Conservation (phyloP, 2,888 invertebrate species). For the Stictocephala bisonia region DNA sequence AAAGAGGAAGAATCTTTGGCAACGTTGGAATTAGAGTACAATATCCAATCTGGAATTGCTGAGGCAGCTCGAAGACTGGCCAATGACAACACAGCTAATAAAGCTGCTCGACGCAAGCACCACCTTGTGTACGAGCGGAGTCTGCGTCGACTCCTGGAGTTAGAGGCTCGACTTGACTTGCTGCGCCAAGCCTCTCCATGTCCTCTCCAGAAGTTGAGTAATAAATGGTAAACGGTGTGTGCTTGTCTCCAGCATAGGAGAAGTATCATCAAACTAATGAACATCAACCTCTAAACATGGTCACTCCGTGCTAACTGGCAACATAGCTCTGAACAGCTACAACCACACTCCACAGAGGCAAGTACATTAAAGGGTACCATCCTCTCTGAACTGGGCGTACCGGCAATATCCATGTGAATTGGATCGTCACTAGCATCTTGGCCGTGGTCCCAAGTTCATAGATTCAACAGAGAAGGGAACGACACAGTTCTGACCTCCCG, state of each 20-base stretch:
- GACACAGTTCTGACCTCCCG: slow-evolving; percentile 69
- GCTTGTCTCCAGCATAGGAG: slow-evolving; percentile 36
- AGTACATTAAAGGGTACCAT: background rate
- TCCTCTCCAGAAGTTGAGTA: slow-evolving; percentile 65
- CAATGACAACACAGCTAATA: slow-evolving; percentile 75
- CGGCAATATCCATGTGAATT: background rate
- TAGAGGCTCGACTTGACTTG: slow-evolving; percentile 68
- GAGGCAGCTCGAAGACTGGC: slow-evolving; percentile 77
- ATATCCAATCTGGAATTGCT: slow-evolving; percentile 77
- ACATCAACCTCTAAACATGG: too few species aligned
- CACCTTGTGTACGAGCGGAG: slow-evolving; percentile 74
- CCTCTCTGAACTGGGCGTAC: background rate
- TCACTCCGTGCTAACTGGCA: slow-evolving; percentile 1
- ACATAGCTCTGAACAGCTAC: background rate
- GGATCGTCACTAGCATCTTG: background rate
- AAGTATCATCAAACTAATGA: slow-evolving; percentile 34
- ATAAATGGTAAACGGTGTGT: slow-evolving; percentile 53
- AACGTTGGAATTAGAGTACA: slow-evolving; percentile 76
- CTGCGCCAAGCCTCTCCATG: slow-evolving; percentile 64
- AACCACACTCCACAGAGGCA: slow-evolving; percentile 14
- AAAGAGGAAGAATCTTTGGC: slow-evolving; percentile 73
- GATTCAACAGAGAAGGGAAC: background rate
- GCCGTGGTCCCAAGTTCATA: background rate
- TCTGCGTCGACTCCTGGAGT: slow-evolving; percentile 69
- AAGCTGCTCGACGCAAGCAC: slow-evolving; percentile 75